Percentiles rank a stretch among this genome's conserved stretches.
Evolutionary conservation across 2,797 vertebrate genomes (phyloP).

Genomic region (Lepilemur septentrionalis): DNA sequence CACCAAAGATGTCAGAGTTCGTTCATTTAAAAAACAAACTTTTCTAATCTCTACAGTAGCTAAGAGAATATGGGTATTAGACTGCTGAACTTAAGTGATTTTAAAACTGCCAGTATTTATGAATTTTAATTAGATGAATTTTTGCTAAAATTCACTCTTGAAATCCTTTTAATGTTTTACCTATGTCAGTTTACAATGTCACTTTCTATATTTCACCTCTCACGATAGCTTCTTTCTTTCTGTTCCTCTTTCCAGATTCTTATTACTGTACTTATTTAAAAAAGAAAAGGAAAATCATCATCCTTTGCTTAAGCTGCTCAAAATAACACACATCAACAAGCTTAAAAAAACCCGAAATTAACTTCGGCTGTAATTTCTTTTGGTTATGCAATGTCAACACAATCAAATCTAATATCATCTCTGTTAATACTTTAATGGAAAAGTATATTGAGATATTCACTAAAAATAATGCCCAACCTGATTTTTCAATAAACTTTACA

Average conservation of each 20-base stretch:
- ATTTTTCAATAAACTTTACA: constrained; percentile 55
- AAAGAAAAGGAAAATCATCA: constrained; percentile 74
- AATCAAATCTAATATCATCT: constrained; percentile 53
- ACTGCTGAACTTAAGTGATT: constrained; percentile 54
- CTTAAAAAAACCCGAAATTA: constrained; percentile 70
- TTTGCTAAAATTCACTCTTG: constrained; percentile 74
- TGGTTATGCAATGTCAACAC: constrained; percentile 51
- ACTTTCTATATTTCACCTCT: constrained; percentile 66
- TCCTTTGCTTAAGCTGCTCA: constrained; percentile 55
- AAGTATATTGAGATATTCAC: constrained; percentile 31
- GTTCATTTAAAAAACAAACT: constrained; percentile 69
- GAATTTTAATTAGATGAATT: constrained; percentile 70
- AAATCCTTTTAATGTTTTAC: constrained; percentile 73
- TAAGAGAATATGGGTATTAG: constrained; percentile 58
- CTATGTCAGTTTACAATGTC: constrained; percentile 69
- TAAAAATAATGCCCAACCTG: constrained; percentile 47
- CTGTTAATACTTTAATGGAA: constrained; percentile 51
- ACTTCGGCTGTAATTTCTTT: constrained; percentile 51
- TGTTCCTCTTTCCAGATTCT: constrained; percentile 83
- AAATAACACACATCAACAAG: constrained; percentile 60
- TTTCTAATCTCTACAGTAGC: constrained; percentile 64
- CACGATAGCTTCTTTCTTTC: constrained; percentile 81
- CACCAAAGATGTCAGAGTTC: constrained; percentile 69
- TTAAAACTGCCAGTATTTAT: constrained; percentile 55
- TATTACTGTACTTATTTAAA: constrained; percentile 72